Conservation (phyloP, 2,113 vertebrate genomes). For the Rostratula benghalensis region DNA sequence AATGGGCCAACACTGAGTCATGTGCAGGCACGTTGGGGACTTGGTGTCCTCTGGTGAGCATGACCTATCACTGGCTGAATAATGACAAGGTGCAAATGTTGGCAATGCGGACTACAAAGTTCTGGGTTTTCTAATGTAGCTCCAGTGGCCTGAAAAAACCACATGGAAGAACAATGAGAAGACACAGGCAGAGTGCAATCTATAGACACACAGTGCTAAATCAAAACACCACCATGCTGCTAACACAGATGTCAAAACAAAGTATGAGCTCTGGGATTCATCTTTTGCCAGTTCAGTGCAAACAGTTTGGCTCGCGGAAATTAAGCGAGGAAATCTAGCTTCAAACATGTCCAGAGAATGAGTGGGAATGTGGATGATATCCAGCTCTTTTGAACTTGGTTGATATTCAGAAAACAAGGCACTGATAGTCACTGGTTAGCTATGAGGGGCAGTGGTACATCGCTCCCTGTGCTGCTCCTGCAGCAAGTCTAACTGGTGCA, state of each 20-base stretch:
- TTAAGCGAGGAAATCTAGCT: slow-evolving; percentile 1
- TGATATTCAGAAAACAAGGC: neutral
- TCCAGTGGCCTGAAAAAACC: neutral
- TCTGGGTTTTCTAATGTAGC: neutral
- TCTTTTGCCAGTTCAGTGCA: slow-evolving; percentile 47
- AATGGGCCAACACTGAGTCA: neutral
- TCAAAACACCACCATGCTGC: neutral
- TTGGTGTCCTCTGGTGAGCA: neutral
- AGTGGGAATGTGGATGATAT: slow-evolving; percentile 17
- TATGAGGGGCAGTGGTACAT: neutral
- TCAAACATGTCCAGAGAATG: neutral
- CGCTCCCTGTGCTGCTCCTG: neutral
- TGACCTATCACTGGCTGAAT: neutral
- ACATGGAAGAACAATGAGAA: neutral
- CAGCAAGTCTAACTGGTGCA: neutral
- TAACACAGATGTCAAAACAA: slow-evolving; percentile 40
- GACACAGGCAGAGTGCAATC: neutral
- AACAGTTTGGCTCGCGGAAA: slow-evolving; percentile 32
- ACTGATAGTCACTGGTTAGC: neutral
- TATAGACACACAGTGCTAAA: neutral
- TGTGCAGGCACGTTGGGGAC: neutral
- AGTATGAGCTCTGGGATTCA: slow-evolving; percentile 29
- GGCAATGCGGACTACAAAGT: neutral
- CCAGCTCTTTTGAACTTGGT: neutral
- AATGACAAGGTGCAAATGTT: neutral